Evolutionary conservation across 2,888 invertebrate genomes (phyloP).

Genomic region (Microplitis manilae): DNA sequence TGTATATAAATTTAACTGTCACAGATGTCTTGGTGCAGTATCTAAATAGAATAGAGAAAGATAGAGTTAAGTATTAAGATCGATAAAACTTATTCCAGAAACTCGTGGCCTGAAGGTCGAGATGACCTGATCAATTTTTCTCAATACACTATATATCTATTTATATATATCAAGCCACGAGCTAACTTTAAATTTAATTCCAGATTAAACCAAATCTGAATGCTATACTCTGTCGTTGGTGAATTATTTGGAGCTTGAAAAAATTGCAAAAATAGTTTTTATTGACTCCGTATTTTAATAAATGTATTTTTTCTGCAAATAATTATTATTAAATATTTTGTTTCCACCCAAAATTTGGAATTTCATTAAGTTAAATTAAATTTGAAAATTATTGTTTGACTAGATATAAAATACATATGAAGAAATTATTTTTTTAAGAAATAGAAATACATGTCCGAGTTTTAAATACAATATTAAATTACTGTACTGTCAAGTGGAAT

Average conservation of each 20-base stretch:
- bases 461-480: no score
- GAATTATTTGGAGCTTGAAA: neutral
- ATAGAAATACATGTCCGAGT: no score
- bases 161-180: neutral
- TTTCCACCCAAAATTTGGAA: no score
- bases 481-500: no score
- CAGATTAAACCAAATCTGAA: neutral
- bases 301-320: no score
- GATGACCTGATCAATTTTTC: constrained; percentile 36
- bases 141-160: constrained; percentile 10
- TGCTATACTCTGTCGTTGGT: neutral
- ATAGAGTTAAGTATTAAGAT: constrained; percentile 20
- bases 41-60: neutral
- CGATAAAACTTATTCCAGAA: constrained; percentile 18
- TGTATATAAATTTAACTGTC: neutral
- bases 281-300: no score
- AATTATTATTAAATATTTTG: no score
- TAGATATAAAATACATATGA: no score
- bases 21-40: neutral
- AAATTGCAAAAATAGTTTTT: no score
- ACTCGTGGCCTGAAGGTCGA: constrained; percentile 26
- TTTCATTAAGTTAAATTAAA: no score
- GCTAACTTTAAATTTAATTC: constrained; percentile 19
- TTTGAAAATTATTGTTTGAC: no score
- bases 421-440: no score